These are phyloP conservation scores for Amiota mariae DNA, from an alignment of 2,888 invertebrate species.

Conservation along the genomic window DNA sequence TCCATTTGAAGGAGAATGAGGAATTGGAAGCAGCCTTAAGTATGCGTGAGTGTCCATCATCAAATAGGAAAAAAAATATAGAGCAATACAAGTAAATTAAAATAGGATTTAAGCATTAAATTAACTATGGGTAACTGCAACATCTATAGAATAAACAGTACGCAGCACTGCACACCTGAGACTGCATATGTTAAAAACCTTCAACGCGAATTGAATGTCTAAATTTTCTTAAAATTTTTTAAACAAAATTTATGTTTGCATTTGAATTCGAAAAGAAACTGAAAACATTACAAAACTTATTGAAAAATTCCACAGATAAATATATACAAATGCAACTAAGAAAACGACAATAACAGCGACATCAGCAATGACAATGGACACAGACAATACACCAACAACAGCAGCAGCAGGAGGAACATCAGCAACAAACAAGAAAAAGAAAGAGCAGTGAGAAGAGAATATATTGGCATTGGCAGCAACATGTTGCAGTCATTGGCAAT, in stretches of 20 bases:
- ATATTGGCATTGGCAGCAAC: slow-evolving; percentile 29
- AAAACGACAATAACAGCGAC: slow-evolving; percentile 35
- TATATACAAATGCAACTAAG: neutral
- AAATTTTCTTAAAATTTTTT: slow-evolving; percentile 63
- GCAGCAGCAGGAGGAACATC: slow-evolving; percentile 31
- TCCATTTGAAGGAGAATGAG: no score
- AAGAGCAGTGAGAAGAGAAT: slow-evolving; percentile 6
- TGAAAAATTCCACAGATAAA: slow-evolving; percentile 27
- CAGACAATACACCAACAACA: slow-evolving; percentile 41
- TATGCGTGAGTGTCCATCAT: slow-evolving; percentile 7
- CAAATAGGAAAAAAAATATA: slow-evolving; percentile 5
- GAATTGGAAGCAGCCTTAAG: no score
- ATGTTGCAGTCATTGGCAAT: slow-evolving; percentile 53
- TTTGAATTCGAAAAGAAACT: slow-evolving; percentile 34
- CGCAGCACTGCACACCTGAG: neutral
- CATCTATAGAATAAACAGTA: neutral
- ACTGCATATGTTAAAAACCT: neutral
- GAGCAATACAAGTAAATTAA: slow-evolving; percentile 19
- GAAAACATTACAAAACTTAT: slow-evolving; percentile 18
- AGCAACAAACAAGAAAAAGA: neutral
- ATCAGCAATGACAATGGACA: slow-evolving; percentile 38
- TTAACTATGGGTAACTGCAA: neutral
- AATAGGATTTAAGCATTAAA: neutral
- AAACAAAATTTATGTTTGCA: slow-evolving; percentile 56
- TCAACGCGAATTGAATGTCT: slow-evolving; percentile 38